Conservation (phyloP, 2,113 vertebrate species). For the Datnioides undecimradiatus region DNA sequence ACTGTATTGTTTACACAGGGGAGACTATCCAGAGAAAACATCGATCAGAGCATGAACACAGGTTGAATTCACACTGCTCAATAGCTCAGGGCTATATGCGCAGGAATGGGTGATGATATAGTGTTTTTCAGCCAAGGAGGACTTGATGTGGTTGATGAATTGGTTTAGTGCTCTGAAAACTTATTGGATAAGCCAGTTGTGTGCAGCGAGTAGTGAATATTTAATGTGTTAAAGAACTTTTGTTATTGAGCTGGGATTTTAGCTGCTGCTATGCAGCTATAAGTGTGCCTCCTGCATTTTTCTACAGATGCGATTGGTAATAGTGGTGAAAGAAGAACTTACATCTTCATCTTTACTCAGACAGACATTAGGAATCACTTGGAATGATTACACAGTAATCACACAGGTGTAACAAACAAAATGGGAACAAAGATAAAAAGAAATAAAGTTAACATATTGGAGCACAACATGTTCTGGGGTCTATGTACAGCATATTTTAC, state of each 20-base stretch:
- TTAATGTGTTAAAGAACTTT: slow-evolving; percentile 79
- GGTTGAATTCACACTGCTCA: slow-evolving; percentile 56
- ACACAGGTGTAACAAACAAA: background rate
- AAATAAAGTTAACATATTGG: background rate
- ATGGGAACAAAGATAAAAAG: slow-evolving; percentile 10
- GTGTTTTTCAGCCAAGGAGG: slow-evolving; percentile 59
- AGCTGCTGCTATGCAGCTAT: slow-evolving; percentile 66
- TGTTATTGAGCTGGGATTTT: slow-evolving; percentile 80
- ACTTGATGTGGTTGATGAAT: slow-evolving; percentile 78
- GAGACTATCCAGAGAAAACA: slow-evolving; percentile 64
- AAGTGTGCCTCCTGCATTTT: slow-evolving; percentile 62
- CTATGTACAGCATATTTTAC: background rate
- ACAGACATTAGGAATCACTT: slow-evolving; percentile 13
- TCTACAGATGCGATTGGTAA: slow-evolving; percentile 41
- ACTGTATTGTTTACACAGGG: slow-evolving; percentile 75
- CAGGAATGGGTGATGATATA: slow-evolving; percentile 58
- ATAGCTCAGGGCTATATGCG: slow-evolving; percentile 54
- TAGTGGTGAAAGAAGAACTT: slow-evolving; percentile 29
- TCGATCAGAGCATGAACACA: slow-evolving; percentile 67
- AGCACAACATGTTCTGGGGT: background rate
- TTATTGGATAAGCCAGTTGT: slow-evolving; percentile 70
- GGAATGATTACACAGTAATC: slow-evolving; percentile 7
- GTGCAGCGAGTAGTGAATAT: slow-evolving; percentile 76
- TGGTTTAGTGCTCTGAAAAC: slow-evolving; percentile 67
- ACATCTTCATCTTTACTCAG: slow-evolving; percentile 18